Evolutionary conservation across 2,888 invertebrate genomes (phyloP).

Genomic region (Oligia strigilis): DNA sequence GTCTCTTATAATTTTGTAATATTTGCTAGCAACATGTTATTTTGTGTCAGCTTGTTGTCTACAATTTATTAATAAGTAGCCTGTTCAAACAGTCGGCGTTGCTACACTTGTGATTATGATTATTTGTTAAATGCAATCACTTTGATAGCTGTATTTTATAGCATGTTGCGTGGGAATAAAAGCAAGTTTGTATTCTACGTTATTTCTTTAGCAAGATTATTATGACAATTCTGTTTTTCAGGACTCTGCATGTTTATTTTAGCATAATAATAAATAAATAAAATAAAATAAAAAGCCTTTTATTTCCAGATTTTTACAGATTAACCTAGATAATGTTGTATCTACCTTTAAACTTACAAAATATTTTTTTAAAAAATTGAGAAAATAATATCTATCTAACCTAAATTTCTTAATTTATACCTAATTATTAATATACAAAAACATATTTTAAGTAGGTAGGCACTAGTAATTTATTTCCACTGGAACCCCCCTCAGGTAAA

Average conservation of each 20-base stretch:
- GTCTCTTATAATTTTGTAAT: conserved; percentile 66
- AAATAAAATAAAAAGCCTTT: too few species aligned
- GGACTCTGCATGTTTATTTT: background rate
- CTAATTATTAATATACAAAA: too few species aligned
- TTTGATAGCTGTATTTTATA: conserved; percentile 53
- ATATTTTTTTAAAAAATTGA: too few species aligned
- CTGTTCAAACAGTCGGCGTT: conserved; percentile 47
- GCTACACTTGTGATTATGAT: conserved; percentile 62
- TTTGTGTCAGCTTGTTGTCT: conserved; percentile 55
- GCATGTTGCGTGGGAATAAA: conserved; percentile 59
- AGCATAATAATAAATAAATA: background rate
- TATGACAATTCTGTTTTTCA: background rate
- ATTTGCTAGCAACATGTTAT: conserved; percentile 70
- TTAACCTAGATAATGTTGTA: too few species aligned
- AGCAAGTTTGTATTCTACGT: conserved; percentile 12
- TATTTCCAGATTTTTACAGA: too few species aligned
- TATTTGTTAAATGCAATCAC: conserved; percentile 64
- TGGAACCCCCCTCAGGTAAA: too few species aligned
- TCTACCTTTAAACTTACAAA: too few species aligned
- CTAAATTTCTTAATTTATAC: too few species aligned
- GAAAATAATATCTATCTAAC: too few species aligned
- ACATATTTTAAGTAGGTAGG: too few species aligned
- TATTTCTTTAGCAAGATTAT: conserved; percentile 10
- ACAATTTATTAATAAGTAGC: conserved; percentile 66
- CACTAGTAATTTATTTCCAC: too few species aligned